Base-by-base conservation (phyloP, 2,113 vertebrate species). In the Dinomys branickii region DNA sequence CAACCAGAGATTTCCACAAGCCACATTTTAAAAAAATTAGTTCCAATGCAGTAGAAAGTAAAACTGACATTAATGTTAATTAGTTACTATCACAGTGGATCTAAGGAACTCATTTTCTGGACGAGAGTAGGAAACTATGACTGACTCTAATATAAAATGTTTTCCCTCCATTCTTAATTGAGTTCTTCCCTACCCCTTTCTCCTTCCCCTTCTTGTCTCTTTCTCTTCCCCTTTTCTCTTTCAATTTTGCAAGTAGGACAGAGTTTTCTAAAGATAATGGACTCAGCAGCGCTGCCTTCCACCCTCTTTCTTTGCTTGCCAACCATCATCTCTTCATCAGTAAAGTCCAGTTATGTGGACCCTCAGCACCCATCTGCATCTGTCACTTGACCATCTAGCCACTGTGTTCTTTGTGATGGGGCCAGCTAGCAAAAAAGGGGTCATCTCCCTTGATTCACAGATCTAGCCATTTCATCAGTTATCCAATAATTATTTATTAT, bases 21-120 rank as follows among this genome's bases (percentile, higher is more conserved):
- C 69, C 87, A 73, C 58, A 95, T 44, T 67, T 81, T 78, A 94
- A 95, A 88, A 71, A 88, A 97, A 71, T 61, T 38, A 81, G 56
- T 73, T 85, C 41, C 47, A 94, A 24, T 67, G n/a, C 82, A n/a
- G 38, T 92, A 1, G 33, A 84, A 84, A 61, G 41, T 44, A 14
- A 67, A 91, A 90, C 52, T 73, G 35, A 65, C 81, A 61, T 95
- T 67, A 85, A 52, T 63, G 22, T 71, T 71, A 80, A 91, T 85
- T 92, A 80, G 78, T 94, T 95, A 84, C 92, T 93, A 80, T 52
- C n/a, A 54, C 41, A 67, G 58, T 83, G n/a, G 84, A 54, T 50
- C 58, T 81, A 44, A 89, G 71, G 58, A 90, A 33, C 24, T 63
- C 35, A 52, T 92, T 94, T 90, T 75, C 33, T 56, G n/a, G n/a